phyloP scores from a whole-genome alignment of 2,113 vertebrate species.

The Aramus guarauna region DNA sequence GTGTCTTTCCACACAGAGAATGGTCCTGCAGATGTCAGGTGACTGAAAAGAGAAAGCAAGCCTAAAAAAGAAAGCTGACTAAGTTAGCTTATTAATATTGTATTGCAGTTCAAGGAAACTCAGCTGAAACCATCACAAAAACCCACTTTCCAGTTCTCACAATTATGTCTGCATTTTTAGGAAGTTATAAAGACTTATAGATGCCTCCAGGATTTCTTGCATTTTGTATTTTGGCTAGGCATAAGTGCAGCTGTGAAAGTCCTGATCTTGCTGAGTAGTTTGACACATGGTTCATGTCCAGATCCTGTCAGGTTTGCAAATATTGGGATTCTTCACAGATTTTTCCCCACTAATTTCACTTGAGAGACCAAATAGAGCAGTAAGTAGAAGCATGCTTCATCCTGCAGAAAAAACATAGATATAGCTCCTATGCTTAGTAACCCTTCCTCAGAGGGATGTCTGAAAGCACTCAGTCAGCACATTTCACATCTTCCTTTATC shows the following conservation, averaged over 20 bases:
- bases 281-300: rapidly evolving
- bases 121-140: neutral
- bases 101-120: neutral
- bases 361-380: neutral
- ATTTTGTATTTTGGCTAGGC: neutral
- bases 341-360: neutral
- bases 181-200: neutral
- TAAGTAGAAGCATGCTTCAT: neutral
- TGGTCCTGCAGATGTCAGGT: neutral
- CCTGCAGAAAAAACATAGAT: neutral
- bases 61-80: neutral
- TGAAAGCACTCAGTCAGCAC: neutral
- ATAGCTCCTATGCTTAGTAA: neutral
- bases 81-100: neutral
- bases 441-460: neutral
- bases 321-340: neutral
- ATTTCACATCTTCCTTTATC: neutral
- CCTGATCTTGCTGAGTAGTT: neutral
- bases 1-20: neutral
- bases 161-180: neutral
- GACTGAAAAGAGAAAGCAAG: neutral
- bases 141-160: neutral
- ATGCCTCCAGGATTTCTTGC: neutral
- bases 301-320: neutral
- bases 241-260: neutral